phyloP scores from a whole-genome alignment of 2,113 vertebrate species.

The Natator depressus region DNA sequence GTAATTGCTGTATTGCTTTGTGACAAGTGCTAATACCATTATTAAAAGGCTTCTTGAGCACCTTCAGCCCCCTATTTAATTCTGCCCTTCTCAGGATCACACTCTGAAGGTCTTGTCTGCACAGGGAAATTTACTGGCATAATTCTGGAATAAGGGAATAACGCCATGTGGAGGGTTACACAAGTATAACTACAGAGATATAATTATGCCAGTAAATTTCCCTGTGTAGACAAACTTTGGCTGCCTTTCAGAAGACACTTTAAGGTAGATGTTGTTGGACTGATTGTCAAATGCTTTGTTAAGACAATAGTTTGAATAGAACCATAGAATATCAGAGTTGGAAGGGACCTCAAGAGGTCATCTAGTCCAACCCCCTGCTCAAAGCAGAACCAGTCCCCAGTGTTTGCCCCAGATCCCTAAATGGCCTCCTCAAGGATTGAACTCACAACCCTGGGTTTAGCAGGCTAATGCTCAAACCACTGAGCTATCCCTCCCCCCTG shows the following conservation, averaged over 20 bases:
- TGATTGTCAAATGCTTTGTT: not conserved
- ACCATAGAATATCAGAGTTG: no score
- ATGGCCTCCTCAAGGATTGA: no score
- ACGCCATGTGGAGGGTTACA: no score
- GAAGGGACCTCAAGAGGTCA: no score
- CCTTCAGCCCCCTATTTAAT: accelerated
- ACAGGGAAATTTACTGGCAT: accelerated
- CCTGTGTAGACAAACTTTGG: not conserved
- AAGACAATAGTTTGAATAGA: not conserved
- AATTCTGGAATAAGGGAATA: no score
- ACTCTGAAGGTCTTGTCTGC: not conserved
- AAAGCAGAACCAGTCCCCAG: no score
- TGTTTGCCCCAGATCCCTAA: no score
- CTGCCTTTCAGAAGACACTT: not conserved
- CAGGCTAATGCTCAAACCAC: no score
- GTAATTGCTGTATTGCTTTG: not conserved
- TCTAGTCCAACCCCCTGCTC: no score
- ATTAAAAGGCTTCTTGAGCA: accelerated
- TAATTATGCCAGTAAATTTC: not conserved
- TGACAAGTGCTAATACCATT: accelerated
- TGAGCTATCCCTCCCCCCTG: no score
- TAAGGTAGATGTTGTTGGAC: accelerated
- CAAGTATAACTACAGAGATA: not conserved
- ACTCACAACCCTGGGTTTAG: no score
- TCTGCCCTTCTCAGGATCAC: accelerated